Percentiles rank a stretch among this genome's conserved stretches.
Evolutionary conservation across 2,113 vertebrate genomes (phyloP).

Genomic region (Amazona vittata): DNA sequence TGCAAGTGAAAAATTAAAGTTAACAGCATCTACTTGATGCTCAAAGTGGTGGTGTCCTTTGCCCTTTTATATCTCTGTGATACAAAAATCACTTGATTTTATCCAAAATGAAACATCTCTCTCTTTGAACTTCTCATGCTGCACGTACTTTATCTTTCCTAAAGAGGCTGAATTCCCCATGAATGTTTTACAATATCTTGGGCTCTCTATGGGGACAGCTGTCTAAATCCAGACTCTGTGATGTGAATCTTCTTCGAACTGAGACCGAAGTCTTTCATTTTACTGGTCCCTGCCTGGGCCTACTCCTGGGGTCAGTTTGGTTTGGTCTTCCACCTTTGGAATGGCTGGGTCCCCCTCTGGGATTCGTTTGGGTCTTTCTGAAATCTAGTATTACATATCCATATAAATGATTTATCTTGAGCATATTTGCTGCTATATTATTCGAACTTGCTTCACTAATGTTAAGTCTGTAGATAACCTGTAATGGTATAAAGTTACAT

Average conservation of each 20-base stretch:
- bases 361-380: neutral
- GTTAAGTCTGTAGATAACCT: neutral
- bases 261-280: neutral
- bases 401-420: neutral
- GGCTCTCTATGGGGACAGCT: neutral
- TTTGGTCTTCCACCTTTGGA: neutral
- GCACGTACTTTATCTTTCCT: neutral
- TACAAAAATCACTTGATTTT: neutral
- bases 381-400: neutral
- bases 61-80: neutral
- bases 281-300: neutral
- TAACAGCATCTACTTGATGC: neutral
- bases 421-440: neutral
- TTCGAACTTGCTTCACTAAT: neutral
- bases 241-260: neutral
- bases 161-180: neutral
- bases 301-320: neutral
- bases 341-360: accelerated
- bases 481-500: neutral
- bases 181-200: neutral
- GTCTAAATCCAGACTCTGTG: neutral
- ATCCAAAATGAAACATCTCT: neutral
- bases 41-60: neutral
- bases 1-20: neutral
- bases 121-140: accelerated